Conservation (phyloP, 2,113 vertebrate species). For the Notechis scutatus region DNA sequence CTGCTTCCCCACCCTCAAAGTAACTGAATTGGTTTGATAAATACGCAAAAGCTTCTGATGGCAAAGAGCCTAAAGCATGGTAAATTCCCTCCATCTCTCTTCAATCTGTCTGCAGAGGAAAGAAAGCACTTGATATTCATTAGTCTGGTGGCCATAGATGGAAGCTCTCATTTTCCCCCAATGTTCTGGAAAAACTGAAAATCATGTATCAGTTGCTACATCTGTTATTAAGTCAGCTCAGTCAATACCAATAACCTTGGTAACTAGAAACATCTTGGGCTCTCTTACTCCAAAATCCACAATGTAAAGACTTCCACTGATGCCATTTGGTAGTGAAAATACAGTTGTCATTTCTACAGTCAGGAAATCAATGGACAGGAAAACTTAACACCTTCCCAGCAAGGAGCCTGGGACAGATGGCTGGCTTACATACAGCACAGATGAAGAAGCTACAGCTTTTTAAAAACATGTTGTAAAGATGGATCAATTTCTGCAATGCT, state of each 20-base stretch:
- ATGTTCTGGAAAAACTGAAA: constrained; percentile 24
- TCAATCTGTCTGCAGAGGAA: constrained; percentile 8
- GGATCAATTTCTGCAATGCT: neutral
- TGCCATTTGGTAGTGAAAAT: constrained; percentile 6
- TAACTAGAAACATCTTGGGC: constrained; percentile 11
- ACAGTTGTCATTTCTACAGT: constrained; percentile 7
- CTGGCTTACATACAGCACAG: neutral
- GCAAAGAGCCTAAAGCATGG: constrained; percentile 1
- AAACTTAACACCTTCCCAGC: neutral
- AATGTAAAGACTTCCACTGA: neutral
- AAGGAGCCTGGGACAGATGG: neutral
- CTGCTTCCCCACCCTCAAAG: neutral
- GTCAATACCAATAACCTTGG: constrained; percentile 24
- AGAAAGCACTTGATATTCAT: constrained; percentile 16
- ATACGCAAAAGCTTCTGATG: constrained; percentile 8
- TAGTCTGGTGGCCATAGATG: constrained; percentile 7
- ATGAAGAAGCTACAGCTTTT: neutral
- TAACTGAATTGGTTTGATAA: neutral
- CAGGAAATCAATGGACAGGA: neutral
- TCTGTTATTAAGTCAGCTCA: constrained; percentile 25
- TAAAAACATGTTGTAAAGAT: neutral
- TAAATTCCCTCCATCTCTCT: neutral
- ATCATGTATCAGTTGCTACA: constrained; percentile 15
- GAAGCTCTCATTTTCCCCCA: neutral
- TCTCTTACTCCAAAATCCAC: neutral